A percentile compares a stretch with the other conserved stretches of the same genome.
Evolutionary conservation across 2,113 vertebrate species (phyloP).

Genomic region (Callionymus lyra): DNA sequence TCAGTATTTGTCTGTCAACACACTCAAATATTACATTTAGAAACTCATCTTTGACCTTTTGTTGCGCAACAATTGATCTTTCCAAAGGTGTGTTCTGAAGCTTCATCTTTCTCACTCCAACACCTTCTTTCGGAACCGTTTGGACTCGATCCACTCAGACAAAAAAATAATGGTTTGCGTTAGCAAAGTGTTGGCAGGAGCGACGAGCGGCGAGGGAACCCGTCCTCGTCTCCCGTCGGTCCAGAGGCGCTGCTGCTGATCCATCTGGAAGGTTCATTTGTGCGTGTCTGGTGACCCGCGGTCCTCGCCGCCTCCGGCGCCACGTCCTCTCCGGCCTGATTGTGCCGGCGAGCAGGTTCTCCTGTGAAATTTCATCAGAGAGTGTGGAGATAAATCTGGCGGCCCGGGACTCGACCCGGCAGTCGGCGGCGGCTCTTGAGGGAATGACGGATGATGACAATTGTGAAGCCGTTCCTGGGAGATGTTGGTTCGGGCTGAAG

Average conservation of each 20-base stretch:
- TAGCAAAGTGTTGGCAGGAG: conserved; percentile 14
- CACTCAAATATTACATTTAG: too few species aligned
- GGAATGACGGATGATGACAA: conserved; percentile 61
- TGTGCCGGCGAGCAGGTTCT: conserved; percentile 1
- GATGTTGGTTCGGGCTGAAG: conserved; percentile 51
- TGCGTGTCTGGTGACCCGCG: conserved; percentile 35
- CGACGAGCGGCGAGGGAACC: conserved; percentile 18
- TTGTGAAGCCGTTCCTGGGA: conserved; percentile 56
- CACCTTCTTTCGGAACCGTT: too few species aligned
- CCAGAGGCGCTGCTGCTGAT: conserved; percentile 47
- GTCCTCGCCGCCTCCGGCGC: conserved; percentile 31
- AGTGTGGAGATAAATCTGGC: conserved; percentile 44
- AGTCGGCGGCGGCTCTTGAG: conserved; percentile 28
- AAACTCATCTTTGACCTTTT: too few species aligned
- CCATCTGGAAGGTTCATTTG: conserved; percentile 60
- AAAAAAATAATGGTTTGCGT: too few species aligned
- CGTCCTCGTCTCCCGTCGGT: conserved; percentile 34
- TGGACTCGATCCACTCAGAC: too few species aligned
- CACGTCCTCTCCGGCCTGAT: conserved; percentile 19
- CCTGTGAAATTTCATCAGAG: conserved; percentile 38
- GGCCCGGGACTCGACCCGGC: conserved; percentile 17
- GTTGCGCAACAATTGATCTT: too few species aligned
- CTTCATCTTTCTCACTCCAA: too few species aligned
- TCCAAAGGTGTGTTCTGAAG: too few species aligned
- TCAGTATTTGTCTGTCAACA: too few species aligned